These are phyloP conservation scores for Heterochromis multidens DNA, from an alignment of 2,113 vertebrate species.

Conservation along the genomic window DNA sequence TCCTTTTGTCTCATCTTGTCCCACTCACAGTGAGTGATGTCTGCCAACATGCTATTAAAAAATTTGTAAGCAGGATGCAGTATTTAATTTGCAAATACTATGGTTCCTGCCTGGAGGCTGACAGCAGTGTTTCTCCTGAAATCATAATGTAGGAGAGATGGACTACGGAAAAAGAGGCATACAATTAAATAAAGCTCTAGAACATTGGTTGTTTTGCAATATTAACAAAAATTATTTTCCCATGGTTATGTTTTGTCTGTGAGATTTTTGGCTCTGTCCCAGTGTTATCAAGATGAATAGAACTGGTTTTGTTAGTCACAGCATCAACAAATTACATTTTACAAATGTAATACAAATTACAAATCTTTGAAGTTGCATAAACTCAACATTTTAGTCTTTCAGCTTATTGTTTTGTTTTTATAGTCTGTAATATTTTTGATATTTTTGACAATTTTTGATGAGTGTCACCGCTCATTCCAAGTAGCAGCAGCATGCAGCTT, in stretches of 20 bases:
- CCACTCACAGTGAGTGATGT: constrained; percentile 19
- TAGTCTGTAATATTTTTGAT: neutral
- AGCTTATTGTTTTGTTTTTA: neutral
- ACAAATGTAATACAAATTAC: too few relatives aligned
- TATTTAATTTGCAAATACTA: constrained; percentile 36
- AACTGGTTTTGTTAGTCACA: neutral
- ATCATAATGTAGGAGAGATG: neutral
- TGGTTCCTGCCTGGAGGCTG: neutral
- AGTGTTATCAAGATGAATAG: neutral
- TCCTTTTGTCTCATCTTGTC: constrained; percentile 23
- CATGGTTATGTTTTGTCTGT: neutral
- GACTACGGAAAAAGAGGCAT: neutral
- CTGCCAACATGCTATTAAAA: constrained; percentile 26
- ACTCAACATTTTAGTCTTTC: neutral
- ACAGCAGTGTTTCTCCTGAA: neutral
- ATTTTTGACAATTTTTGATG: neutral
- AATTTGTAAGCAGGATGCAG: constrained; percentile 5
- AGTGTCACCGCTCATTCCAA: neutral
- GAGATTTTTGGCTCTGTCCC: neutral
- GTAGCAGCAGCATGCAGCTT: neutral
- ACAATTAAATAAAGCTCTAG: neutral
- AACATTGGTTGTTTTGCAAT: neutral
- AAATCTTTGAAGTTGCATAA: neutral
- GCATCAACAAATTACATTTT: neutral
- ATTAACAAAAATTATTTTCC: neutral